Conservation (phyloP, 2,113 vertebrate genomes). For the Silurus asotus region DNA sequence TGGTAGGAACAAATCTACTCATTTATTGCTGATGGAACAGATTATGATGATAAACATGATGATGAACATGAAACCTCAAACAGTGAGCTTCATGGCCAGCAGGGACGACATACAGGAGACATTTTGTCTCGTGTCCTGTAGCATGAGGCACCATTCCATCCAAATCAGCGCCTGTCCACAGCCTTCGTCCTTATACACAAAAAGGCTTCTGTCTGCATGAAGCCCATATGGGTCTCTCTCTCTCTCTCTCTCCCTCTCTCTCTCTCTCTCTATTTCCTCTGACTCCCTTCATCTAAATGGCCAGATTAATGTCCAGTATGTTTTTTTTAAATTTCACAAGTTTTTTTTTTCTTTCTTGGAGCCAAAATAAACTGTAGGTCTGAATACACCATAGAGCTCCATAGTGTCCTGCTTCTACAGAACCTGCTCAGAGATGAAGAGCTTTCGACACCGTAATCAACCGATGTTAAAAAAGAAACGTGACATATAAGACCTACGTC, state of each 20-base stretch:
- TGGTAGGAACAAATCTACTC: not conserved
- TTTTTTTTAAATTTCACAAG: slow-evolving; percentile 30
- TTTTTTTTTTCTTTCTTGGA: not conserved
- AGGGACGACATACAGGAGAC: slow-evolving; percentile 13
- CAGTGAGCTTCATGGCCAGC: not conserved
- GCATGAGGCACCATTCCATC: slow-evolving; percentile 45
- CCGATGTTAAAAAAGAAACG: not conserved
- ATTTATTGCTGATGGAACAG: not conserved
- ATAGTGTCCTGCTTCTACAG: slow-evolving; percentile 4
- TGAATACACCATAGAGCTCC: slow-evolving; percentile 35
- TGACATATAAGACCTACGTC: slow-evolving; percentile 80
- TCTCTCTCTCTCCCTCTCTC: slow-evolving; percentile 11
- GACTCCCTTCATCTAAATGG: slow-evolving; percentile 52
- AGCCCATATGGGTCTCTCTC: slow-evolving; percentile 47
- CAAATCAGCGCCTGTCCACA: slow-evolving; percentile 41
- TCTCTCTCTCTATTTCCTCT: not conserved
- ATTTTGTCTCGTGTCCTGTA: slow-evolving; percentile 17
- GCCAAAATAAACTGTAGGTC: slow-evolving; percentile 59
- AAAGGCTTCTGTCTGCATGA: slow-evolving; percentile 69
- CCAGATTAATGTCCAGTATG: slow-evolving; percentile 55
- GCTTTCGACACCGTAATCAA: not conserved
- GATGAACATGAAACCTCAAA: not conserved
- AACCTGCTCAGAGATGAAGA: slow-evolving; percentile 35
- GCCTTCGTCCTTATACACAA: slow-evolving; percentile 63
- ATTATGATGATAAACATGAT: not conserved